Percentiles rank a stretch among this genome's conserved stretches.
Evolutionary conservation across 2,113 vertebrate species (phyloP).

Genomic region (Spea multiplicata): DNA sequence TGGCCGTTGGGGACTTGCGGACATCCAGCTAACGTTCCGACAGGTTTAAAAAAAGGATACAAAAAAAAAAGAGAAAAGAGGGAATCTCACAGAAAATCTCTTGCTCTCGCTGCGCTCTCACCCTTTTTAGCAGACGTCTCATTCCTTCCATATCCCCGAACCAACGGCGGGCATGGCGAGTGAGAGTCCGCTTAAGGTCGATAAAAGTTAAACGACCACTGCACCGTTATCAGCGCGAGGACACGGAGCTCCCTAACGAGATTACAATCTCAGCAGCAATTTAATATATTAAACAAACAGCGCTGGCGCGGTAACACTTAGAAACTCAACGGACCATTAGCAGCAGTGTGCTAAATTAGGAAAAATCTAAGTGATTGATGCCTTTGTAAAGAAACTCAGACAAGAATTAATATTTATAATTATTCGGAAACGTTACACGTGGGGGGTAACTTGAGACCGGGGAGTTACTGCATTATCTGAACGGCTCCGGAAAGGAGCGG

Average conservation of each 20-base stretch:
- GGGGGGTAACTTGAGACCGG: not conserved
- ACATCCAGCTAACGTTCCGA: constrained; percentile 52
- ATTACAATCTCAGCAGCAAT: constrained; percentile 11
- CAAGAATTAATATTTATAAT: constrained; percentile 12
- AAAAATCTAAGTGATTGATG: constrained; percentile 21
- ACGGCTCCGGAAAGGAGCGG: too few relatives aligned
- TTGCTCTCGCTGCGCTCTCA: too few relatives aligned
- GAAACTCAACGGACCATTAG: constrained; percentile 14
- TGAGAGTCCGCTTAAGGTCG: constrained; percentile 12
- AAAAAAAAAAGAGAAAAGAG: too few relatives aligned
- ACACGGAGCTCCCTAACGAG: constrained; percentile 17
- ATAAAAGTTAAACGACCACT: not conserved
- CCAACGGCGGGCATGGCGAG: not conserved
- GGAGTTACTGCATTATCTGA: too few relatives aligned
- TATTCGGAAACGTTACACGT: constrained; percentile 4
- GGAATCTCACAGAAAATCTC: too few relatives aligned
- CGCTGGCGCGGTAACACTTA: not conserved
- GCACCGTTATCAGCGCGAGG: not conserved
- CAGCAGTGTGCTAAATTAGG: not conserved
- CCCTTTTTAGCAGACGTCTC: too few relatives aligned
- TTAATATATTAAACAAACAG: constrained; percentile 28
- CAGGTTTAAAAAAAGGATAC: constrained; percentile 46
- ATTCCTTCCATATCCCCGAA: too few relatives aligned
- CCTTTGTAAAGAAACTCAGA: not conserved
- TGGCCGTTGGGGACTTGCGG: constrained; percentile 52